Conservation (phyloP, 2,888 invertebrate species). For the Calliscelio sp. region DNA sequence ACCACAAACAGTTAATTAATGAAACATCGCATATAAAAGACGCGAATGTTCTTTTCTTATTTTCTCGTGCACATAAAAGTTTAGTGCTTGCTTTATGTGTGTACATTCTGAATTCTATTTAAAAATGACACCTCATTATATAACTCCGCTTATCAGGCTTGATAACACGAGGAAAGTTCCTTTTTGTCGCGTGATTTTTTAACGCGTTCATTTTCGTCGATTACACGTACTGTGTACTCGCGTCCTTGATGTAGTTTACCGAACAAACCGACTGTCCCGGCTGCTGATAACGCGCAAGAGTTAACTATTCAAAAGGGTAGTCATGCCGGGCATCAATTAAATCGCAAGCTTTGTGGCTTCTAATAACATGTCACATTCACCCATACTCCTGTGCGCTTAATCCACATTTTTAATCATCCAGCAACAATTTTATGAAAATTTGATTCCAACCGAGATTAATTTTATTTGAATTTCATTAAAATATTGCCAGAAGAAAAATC, state of each 20-base stretch:
- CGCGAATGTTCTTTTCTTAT: too few species aligned
- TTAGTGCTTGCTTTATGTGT: too few species aligned
- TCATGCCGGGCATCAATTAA: slow-evolving; percentile 43
- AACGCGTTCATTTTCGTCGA: slow-evolving; percentile 32
- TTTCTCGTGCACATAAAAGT: too few species aligned
- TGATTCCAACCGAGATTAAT: too few species aligned
- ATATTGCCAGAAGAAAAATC: too few species aligned
- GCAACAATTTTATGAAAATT: too few species aligned
- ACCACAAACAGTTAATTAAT: too few species aligned
- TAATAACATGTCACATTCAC: too few species aligned
- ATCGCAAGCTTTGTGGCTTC: slow-evolving; percentile 33
- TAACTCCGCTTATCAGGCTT: background rate
- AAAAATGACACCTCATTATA: slow-evolving; percentile 21
- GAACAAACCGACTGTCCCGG: slow-evolving; percentile 51
- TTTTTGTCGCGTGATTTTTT: slow-evolving; percentile 30
- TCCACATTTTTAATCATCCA: too few species aligned
- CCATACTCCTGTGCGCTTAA: too few species aligned
- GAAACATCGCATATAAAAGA: too few species aligned
- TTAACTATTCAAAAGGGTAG: slow-evolving; percentile 52
- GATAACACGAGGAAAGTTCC: background rate
- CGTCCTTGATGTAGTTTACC: slow-evolving; percentile 35
- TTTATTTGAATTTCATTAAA: too few species aligned
- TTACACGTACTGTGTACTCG: slow-evolving; percentile 13
- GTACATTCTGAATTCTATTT: background rate
- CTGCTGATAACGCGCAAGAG: slow-evolving; percentile 42